These are phyloP conservation scores for Anoura caudifer DNA, from an alignment of 2,113 vertebrate species.

Conservation along the genomic window DNA sequence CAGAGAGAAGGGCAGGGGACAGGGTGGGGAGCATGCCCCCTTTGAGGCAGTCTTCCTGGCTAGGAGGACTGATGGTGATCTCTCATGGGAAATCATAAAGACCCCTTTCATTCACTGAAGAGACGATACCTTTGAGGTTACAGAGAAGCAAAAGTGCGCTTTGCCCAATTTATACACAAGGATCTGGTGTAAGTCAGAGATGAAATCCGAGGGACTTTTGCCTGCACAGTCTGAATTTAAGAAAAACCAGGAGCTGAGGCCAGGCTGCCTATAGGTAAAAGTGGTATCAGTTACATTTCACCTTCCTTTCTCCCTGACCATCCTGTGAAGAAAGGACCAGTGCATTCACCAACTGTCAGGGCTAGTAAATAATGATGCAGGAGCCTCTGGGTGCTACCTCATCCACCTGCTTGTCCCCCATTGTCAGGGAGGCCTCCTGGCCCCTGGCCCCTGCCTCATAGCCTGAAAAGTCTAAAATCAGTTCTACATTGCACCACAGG, in stretches of 20 bases:
- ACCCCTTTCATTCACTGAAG: background rate
- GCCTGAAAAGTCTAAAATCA: background rate
- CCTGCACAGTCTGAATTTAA: background rate
- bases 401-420: background rate
- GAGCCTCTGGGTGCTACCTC: background rate
- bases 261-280: background rate
- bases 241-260: background rate
- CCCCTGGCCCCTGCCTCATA: background rate
- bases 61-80: background rate
- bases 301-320: background rate
- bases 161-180: background rate
- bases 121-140: background rate
- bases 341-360: background rate
- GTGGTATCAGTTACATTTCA: background rate
- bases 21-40: background rate
- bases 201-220: background rate
- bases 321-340: background rate
- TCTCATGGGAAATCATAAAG: background rate
- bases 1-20: too few species aligned
- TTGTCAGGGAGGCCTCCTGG: background rate
- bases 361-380: background rate
- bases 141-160: background rate
- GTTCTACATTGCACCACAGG: background rate
- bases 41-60: background rate
- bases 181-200: background rate